Evolutionary conservation across 2,888 invertebrate genomes (phyloP), one percentile per base, ranked within the genome.

Genomic region (Mermis nigrescens): DNA sequence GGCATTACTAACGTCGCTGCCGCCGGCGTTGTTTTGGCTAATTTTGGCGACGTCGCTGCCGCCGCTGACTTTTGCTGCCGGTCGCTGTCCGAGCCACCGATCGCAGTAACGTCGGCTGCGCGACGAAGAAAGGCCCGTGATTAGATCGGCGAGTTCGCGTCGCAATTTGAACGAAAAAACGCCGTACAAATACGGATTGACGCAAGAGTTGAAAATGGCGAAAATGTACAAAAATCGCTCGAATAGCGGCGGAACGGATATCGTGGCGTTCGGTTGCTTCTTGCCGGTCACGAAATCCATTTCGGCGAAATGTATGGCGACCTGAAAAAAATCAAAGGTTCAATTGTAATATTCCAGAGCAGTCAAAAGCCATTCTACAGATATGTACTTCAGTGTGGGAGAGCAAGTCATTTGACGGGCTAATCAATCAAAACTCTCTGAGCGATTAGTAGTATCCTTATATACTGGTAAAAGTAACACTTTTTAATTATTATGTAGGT

Each of bases 171-270:
- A 70, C 4, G 68, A 70, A 61, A 66, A 70, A 60, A 67, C 68
- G 15, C 92, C 92, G 72, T 94, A 94, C 29, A 94, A 90, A 63
- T 94, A 83, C 2, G 94, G 94, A 77, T 94, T 91, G 76, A 91
- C 86, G 73, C 91, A 90, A 1, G 91, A 91, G 75, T 94, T 94
- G 45, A 91, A 88, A 66, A 89, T 88, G 12, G 94, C 92, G 73
- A 94, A 94, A 62, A 92, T 78, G 77, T 91, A 91, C 68, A 94
- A 80, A 0, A 68, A 66, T 61, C 68, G 67, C 51, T 68, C 63
- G 31, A 67, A 60, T 22, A 66, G 64, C 28, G 64, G 63, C 24
- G 68, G 67, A 31, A 68, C 7, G n/a, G 29, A n/a, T n/a, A n/a
- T n/a, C 12, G 12, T 38, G 38, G 19, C 19, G 38, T 38, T 38